phyloP scores from a whole-genome alignment of 92 coral and sea anemone genomes.

The Zoanthus solanderi region DNA sequence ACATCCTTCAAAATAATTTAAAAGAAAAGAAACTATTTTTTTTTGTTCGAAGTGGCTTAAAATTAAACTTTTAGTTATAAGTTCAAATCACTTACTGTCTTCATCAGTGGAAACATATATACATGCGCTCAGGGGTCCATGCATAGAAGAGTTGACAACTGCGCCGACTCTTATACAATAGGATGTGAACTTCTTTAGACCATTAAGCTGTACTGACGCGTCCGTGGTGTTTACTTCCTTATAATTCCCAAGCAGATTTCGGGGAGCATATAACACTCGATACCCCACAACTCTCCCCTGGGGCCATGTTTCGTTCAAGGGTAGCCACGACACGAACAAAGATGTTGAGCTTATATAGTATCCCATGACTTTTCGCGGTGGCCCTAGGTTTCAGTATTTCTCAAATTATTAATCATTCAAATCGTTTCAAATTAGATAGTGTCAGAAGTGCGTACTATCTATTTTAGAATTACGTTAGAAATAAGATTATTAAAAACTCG shows the following conservation, averaged over 20 bases:
- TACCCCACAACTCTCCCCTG: constrained; percentile 52
- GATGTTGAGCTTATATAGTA: constrained; percentile 45
- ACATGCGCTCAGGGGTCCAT: constrained; percentile 64
- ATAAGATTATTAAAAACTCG: too few species aligned
- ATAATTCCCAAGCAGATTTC: not conserved
- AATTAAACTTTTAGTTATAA: not conserved
- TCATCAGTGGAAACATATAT: constrained; percentile 60
- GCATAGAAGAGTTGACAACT: constrained; percentile 36
- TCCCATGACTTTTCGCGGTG: constrained; percentile 48
- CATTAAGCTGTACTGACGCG: constrained; percentile 46
- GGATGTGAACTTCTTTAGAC: constrained; percentile 43
- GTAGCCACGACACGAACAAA: constrained; percentile 54
- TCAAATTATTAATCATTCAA: not conserved
- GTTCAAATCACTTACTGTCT: constrained; percentile 41
- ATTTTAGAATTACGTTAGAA: too few species aligned
- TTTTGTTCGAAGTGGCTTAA: not conserved
- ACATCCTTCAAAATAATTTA: too few species aligned
- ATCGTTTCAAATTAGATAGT: too few species aligned
- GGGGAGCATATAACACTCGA: constrained; percentile 36
- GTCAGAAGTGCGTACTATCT: too few species aligned
- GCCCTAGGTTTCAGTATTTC: constrained; percentile 10
- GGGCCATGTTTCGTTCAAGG: constrained; percentile 37
- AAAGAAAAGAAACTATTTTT: too few species aligned
- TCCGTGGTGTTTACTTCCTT: constrained; percentile 47
- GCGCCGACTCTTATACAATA: constrained; percentile 65